Evolutionary conservation across 2,797 vertebrate genomes (phyloP), one percentile per base, ranked within the genome.

Genomic region (Acipenser transmontanus): DNA sequence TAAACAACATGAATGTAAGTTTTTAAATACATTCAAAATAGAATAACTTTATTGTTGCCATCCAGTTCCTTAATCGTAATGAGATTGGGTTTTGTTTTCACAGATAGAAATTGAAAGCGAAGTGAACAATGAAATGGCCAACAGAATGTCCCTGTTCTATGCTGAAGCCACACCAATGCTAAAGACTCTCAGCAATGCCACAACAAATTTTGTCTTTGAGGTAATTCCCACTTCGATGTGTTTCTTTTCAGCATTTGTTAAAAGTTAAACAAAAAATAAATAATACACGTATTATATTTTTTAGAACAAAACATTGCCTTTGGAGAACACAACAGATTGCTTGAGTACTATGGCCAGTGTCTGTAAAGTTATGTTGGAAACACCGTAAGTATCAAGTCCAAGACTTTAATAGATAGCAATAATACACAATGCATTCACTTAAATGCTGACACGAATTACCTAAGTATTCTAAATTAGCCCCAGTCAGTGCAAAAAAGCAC

Each of bases 101-200:
- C 79, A 99, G 97, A 76, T 98, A 89, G 94, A 97, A 78, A 95
- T 98, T 67, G 97, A 98, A 85, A 97, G 85, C 61, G 95, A 98
- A 87, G 97, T 99, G 59, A 99, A 99, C 85, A 99, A 98, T 4
- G 97, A 99, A 85, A 98, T 98, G 97, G 97, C 97, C 68, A 99
- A 99, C 74, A 89, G 95, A 81, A 98, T 98, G 96, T 99, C 97
- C 69, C 89, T 98, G 64, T 99, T 99, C 82, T 99, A 99, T 13
- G 97, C 97, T 1, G 96, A 99, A 82, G 96, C 97, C 66, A 99
- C 96, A 0, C 97, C 97, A 1, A 98, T 99, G 96, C 86, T 99
- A 80, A 99, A 99, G 77, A 98, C 96, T 0, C 91, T 99, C 59
- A 99, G 96, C 84, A 97, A 89, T 0, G 93, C 96, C 12, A 99